A percentile compares a stretch with the other conserved stretches of the same genome.
Conservation (phyloP, 1,140 invertebrate species). For the Trinorchestia longiramus region DNA sequence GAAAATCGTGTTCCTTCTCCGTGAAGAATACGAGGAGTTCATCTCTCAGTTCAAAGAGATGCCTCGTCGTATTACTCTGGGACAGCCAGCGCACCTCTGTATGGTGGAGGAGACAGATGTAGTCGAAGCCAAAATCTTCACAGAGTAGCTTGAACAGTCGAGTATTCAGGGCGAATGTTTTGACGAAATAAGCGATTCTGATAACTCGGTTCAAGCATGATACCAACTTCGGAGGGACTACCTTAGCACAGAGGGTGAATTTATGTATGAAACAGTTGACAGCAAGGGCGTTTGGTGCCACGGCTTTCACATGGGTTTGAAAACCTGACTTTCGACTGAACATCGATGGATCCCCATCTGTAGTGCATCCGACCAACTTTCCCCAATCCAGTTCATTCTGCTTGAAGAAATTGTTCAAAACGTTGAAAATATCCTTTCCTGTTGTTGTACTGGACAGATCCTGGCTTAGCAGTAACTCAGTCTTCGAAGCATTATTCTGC, state of each 20-base stretch:
- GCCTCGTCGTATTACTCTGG: conserved; percentile 3
- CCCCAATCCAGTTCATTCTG: conserved; percentile 59
- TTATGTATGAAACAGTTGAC: conserved; percentile 59
- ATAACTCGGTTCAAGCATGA: conserved; percentile 49
- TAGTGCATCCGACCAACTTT: conserved; percentile 58
- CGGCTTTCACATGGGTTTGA: conserved; percentile 47
- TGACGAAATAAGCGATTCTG: conserved; percentile 55
- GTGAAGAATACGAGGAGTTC: conserved; percentile 47
- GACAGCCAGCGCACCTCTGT: conserved; percentile 55
- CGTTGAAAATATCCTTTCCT: conserved; percentile 61
- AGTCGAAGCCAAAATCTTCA: conserved; percentile 17
- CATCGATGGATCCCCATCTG: conserved; percentile 57
- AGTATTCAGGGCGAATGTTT: conserved; percentile 27
- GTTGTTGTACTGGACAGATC: conserved; percentile 61
- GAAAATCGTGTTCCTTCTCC: conserved; percentile 30
- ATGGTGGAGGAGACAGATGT: conserved; percentile 44
- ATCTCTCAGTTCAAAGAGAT: conserved; percentile 50
- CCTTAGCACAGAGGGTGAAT: conserved; percentile 56
- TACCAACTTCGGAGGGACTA: conserved; percentile 53
- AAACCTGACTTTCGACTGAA: conserved; percentile 57
- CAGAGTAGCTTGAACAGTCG: conserved; percentile 45
- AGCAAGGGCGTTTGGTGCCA: conserved; percentile 35
- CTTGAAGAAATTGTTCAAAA: conserved; percentile 60
- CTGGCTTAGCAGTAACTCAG: conserved; percentile 59
- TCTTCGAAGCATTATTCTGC: conserved; percentile 59